Conservation (phyloP, 2,113 vertebrate genomes). For the Collichthys lucidus region DNA sequence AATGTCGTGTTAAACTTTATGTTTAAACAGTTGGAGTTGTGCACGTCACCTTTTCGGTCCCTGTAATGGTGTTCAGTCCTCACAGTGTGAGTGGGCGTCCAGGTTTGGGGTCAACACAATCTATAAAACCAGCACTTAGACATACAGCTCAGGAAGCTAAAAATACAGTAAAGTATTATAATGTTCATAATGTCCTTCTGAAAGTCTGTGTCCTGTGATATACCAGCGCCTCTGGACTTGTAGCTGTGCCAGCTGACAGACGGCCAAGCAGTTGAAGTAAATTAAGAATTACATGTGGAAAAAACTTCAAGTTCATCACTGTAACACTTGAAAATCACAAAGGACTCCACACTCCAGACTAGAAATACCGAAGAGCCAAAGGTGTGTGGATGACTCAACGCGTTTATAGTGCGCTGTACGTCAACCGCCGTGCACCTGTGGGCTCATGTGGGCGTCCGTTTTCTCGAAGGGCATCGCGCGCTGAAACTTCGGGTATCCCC, state of each 20-base stretch:
- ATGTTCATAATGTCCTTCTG: constrained; percentile 19
- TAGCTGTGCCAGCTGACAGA: constrained; percentile 40
- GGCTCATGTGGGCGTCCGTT: constrained; percentile 55
- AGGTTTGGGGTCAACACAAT: not conserved
- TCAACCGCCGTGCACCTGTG: constrained; percentile 10
- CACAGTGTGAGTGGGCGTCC: no score
- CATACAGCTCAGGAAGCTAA: not conserved
- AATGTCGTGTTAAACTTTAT: no score
- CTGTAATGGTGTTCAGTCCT: not conserved
- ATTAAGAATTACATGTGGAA: constrained; percentile 19
- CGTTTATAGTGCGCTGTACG: constrained; percentile 19
- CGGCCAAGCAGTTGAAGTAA: constrained; percentile 26
- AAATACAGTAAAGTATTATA: constrained; percentile 13
- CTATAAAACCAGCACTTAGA: not conserved
- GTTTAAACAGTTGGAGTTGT: not conserved
- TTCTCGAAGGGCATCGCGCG: constrained; percentile 40
- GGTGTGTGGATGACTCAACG: constrained; percentile 25
- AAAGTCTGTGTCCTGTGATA: constrained; percentile 14
- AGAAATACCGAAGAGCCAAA: not conserved
- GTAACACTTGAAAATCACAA: constrained; percentile 28
- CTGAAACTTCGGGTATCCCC: constrained; percentile 33
- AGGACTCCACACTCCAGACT: not conserved
- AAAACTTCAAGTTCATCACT: constrained; percentile 4
- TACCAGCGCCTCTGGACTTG: not conserved
- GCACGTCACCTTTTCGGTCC: not conserved